These are phyloP conservation scores for Gymnocephalus cernua DNA, from an alignment of 2,113 vertebrate species.

Conservation along the genomic window DNA sequence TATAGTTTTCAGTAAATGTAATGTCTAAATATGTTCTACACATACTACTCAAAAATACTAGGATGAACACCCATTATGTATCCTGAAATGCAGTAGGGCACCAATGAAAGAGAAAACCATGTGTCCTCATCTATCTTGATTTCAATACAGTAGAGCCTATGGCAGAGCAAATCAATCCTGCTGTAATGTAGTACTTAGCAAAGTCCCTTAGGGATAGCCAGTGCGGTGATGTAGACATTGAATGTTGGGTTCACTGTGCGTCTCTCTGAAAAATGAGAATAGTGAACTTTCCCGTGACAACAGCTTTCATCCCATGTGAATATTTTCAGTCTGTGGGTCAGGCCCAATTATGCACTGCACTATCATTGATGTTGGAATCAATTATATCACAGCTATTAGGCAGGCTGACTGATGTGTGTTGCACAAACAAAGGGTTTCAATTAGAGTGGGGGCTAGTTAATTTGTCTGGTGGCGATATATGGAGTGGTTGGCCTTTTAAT, in stretches of 20 bases:
- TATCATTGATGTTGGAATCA: slow-evolving; percentile 79
- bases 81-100: slow-evolving; percentile 3
- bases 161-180: slow-evolving; percentile 70
- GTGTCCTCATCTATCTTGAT: slow-evolving; percentile 64
- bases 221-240: slow-evolving; percentile 49
- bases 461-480: slow-evolving; percentile 78
- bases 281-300: slow-evolving; percentile 71
- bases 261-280: slow-evolving; percentile 74
- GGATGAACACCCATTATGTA: slow-evolving; percentile 20
- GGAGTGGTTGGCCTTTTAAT: slow-evolving; percentile 82
- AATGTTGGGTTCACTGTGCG: slow-evolving; percentile 46
- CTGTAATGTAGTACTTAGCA: slow-evolving; percentile 71
- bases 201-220: slow-evolving; percentile 50
- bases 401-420: slow-evolving; percentile 79
- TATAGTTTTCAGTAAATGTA: slow-evolving; percentile 23
- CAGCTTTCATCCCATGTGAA: slow-evolving; percentile 69
- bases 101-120: slow-evolving; percentile 36
- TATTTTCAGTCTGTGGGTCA: slow-evolving; percentile 71
- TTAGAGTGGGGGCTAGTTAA: slow-evolving; percentile 77
- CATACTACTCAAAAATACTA: slow-evolving; percentile 1
- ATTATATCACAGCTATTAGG: slow-evolving; percentile 80
- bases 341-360: slow-evolving; percentile 77
- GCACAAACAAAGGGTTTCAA: slow-evolving; percentile 83
- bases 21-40: neutral
- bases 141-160: slow-evolving; percentile 53